Evolutionary conservation across 2,888 invertebrate species (phyloP).

Genomic region (Melolontha melolontha): DNA sequence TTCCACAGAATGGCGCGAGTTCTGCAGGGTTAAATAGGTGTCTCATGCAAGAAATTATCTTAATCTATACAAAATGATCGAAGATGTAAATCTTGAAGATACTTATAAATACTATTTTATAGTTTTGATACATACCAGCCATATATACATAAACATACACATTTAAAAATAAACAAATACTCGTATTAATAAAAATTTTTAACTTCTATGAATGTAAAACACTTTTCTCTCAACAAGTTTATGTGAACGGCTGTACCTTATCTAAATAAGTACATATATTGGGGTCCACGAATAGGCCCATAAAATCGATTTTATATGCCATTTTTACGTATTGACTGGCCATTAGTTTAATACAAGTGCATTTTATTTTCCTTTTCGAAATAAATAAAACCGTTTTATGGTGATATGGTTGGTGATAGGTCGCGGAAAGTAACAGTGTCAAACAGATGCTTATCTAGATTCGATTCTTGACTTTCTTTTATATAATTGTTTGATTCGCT

Average conservation of each 20-base stretch:
- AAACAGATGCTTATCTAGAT: neutral
- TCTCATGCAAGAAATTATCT: too few species aligned
- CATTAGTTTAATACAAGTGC: constrained; percentile 54
- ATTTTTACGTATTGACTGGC: constrained; percentile 54
- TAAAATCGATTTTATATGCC: constrained; percentile 53
- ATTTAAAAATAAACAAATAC: too few species aligned
- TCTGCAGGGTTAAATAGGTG: too few species aligned
- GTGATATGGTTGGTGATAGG: constrained; percentile 24
- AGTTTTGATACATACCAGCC: too few species aligned
- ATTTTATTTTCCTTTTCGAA: constrained; percentile 49
- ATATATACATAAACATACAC: too few species aligned
- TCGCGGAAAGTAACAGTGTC: constrained; percentile 31
- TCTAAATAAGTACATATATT: constrained; percentile 35
- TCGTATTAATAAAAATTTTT: neutral
- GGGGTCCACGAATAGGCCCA: constrained; percentile 48
- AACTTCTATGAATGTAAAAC: neutral
- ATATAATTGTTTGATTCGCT: neutral
- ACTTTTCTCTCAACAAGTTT: constrained; percentile 11
- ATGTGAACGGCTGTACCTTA: constrained; percentile 24
- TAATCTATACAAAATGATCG: too few species aligned
- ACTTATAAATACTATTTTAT: too few species aligned
- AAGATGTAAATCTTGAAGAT: too few species aligned
- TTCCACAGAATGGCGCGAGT: too few species aligned
- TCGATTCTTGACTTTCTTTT: neutral
- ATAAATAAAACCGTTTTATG: constrained; percentile 34